These are phyloP conservation scores for Bubalus kerabau DNA, from an alignment of 2,113 vertebrate genomes.

Conservation along the genomic window DNA sequence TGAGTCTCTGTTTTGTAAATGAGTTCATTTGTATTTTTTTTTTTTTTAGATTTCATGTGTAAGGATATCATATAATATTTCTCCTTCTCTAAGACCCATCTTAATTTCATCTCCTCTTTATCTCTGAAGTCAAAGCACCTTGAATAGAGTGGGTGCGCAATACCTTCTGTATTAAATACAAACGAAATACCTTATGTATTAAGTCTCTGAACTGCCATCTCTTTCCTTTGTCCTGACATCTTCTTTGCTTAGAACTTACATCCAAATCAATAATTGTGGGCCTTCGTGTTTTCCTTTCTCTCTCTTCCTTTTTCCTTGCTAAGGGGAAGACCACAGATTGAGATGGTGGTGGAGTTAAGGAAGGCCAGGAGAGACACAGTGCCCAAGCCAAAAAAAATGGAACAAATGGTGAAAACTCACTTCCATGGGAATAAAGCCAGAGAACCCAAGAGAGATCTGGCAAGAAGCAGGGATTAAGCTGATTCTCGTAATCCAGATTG, in stretches of 20 bases:
- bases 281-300: background rate
- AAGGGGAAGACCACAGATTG: background rate
- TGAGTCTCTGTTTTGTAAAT: background rate
- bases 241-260: background rate
- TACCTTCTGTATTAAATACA: background rate
- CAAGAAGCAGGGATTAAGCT: constrained; percentile 25
- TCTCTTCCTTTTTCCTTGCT: background rate
- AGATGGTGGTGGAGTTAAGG: background rate
- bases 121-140: background rate
- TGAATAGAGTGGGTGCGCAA: background rate
- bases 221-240: background rate
- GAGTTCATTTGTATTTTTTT: background rate
- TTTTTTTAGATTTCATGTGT: background rate
- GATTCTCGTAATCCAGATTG: background rate
- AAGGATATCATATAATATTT: background rate
- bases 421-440: background rate
- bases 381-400: background rate
- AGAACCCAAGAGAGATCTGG: background rate
- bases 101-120: constrained; percentile 16
- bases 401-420: background rate
- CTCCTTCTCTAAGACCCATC: background rate
- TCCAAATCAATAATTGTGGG: background rate
- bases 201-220: background rate
- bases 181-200: background rate
- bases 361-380: background rate